Evolutionary conservation across 1,140 invertebrate species (phyloP).

Genomic region (Asobara japonica): DNA sequence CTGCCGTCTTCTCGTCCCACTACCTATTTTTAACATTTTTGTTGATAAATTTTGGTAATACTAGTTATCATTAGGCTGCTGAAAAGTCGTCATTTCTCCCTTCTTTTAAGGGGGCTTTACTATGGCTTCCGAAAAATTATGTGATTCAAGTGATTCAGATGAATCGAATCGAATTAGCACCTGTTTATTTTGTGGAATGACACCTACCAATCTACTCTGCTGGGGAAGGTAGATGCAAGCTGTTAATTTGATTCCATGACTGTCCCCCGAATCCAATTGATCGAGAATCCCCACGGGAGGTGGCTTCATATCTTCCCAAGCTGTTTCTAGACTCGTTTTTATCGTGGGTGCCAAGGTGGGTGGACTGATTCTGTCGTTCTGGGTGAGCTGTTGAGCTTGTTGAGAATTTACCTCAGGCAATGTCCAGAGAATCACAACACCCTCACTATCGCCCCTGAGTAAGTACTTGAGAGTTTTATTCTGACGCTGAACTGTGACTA

Average conservation of each 20-base stretch:
- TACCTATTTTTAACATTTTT: slow-evolving; percentile 54
- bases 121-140: background rate
- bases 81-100: too few species aligned
- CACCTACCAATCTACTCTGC: slow-evolving; percentile 82
- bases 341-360: slow-evolving; percentile 74
- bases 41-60: too few species aligned
- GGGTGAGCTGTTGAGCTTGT: slow-evolving; percentile 73
- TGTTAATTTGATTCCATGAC: slow-evolving; percentile 80
- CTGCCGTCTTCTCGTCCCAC: slow-evolving; percentile 95
- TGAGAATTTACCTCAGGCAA: slow-evolving; percentile 82
- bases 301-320: slow-evolving; percentile 88
- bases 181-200: background rate
- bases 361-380: slow-evolving; percentile 45
- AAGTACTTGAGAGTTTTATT: slow-evolving; percentile 76
- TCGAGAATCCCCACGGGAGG: slow-evolving; percentile 90
- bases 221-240: slow-evolving; percentile 93
- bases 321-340: slow-evolving; percentile 81
- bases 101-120: too few species aligned
- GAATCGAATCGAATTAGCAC: background rate
- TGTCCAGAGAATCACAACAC: slow-evolving; percentile 86
- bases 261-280: slow-evolving; percentile 80
- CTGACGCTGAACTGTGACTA: slow-evolving; percentile 73
- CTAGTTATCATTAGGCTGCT: too few species aligned
- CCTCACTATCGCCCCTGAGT: slow-evolving; percentile 89
- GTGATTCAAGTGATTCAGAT: background rate